Evolutionary conservation across 1,140 invertebrate species (phyloP), one percentile per base, ranked within the genome.

Genomic region (Lucilia sericata): DNA sequence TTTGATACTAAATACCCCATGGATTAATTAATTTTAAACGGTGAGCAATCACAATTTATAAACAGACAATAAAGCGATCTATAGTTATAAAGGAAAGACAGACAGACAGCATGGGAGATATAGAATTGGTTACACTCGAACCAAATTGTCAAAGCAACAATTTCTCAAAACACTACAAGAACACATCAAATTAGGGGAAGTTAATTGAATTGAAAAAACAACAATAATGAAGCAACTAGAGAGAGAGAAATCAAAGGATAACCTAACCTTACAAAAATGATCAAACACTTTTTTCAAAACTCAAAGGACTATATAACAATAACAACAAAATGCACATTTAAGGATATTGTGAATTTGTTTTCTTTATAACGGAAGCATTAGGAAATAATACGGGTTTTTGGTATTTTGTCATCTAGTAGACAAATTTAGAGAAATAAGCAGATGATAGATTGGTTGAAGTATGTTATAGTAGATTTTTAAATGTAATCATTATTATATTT

Each of bases 121-220:
- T 19, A 21, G 19, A 70, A 70, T 70, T 70, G n/a, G 65, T 70
- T 70, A 70, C 65, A 70, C 65, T 70, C 19, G 19, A 70, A 70
- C 10, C 65, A 19, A 70, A 70, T 70, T 70, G 65, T 70, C 65
- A 70, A 70, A 70, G 65, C 65, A 70, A 70, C 65, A 70, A 70
- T 70, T 25, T 70, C 65, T 70, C 65, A 70, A 70, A 10, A 70
- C n/a, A 70, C 10, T 17, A 30, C 1, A 70, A 70, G 7, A 10
- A 21, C 2, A 70, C n/a, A 2, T n/a, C 55, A 21, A 70, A 70
- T 70, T 70, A 25, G 21, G 65, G 65, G 65, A 42, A 42, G 42
- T 21, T 70, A 70, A 70, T 70, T 70, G 19, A 60, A 60, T 60
- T 0, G 25, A 30, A 30, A 8, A 70, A 70, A 21, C 10, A 21